phyloP scores from a whole-genome alignment of 2,888 invertebrate species.

The Ennomos fuscantarius region DNA sequence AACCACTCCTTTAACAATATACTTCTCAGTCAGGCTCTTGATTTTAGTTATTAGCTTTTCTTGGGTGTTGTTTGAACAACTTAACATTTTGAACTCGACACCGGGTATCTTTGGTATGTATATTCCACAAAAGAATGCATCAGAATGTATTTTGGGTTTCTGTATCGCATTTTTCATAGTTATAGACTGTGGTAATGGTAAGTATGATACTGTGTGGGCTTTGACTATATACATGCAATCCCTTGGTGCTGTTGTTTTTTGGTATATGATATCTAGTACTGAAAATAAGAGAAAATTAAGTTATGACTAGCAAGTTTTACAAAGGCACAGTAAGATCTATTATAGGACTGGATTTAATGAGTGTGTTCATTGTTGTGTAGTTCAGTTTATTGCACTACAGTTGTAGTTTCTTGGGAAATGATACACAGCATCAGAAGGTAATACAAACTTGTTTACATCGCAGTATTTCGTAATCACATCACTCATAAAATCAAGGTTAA shows the following conservation, averaged over 20 bases:
- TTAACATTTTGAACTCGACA: conserved; percentile 67
- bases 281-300: conserved; percentile 45
- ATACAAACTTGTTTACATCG: too few species aligned
- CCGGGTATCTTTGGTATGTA: conserved; percentile 71
- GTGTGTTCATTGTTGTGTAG: too few species aligned
- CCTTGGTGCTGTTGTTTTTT: conserved; percentile 62
- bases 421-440: too few species aligned
- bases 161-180: conserved; percentile 57
- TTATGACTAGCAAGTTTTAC: neutral
- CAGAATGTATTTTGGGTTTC: conserved; percentile 34
- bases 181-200: conserved; percentile 60
- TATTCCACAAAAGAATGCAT: conserved; percentile 67
- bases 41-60: conserved; percentile 56
- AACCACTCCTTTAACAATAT: conserved; percentile 68
- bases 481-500: too few species aligned
- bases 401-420: too few species aligned
- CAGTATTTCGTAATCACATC: too few species aligned
- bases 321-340: too few species aligned
- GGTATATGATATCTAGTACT: conserved; percentile 71
- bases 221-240: conserved; percentile 67
- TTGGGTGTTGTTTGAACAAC: conserved; percentile 21
- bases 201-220: conserved; percentile 60
- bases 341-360: too few species aligned
- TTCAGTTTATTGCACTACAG: too few species aligned
- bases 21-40: conserved; percentile 55